These are phyloP conservation scores for Seriola quinqueradiata DNA, from an alignment of 2,113 vertebrate genomes.

Conservation along the genomic window DNA sequence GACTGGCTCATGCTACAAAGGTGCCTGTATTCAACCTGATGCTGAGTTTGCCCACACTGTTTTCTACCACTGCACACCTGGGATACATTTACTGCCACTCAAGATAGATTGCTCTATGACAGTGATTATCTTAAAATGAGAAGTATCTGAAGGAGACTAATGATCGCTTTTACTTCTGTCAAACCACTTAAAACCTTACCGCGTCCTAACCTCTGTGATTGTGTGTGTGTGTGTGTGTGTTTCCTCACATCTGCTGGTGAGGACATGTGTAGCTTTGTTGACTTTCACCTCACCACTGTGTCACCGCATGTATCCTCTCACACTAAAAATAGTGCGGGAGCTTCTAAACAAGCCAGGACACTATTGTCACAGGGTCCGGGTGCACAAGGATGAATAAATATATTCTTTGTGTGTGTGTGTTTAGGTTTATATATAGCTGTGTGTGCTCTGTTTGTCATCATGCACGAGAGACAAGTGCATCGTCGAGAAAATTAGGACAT, in stretches of 20 bases:
- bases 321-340: conserved; percentile 61
- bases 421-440: conserved; percentile 15
- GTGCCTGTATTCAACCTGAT: background rate
- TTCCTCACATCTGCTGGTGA: conserved; percentile 31
- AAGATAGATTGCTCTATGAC: background rate
- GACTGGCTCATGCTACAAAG: conserved; percentile 14
- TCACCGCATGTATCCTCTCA: conserved; percentile 43
- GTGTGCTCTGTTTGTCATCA: conserved; percentile 21
- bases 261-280: conserved; percentile 41
- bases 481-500: conserved; percentile 35
- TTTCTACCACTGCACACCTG: background rate
- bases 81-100: background rate
- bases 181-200: background rate
- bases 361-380: conserved; percentile 23
- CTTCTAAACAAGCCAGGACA: conserved; percentile 37
- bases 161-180: background rate
- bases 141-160: background rate
- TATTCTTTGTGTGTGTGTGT: conserved; percentile 27
- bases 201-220: background rate
- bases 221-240: conserved; percentile 2
- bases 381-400: conserved; percentile 42
- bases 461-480: conserved; percentile 19
- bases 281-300: conserved; percentile 50
- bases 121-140: background rate
- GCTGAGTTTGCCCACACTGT: background rate